These are phyloP conservation scores for Leistus spinibarbis DNA, from an alignment of 2,888 invertebrate genomes.

Conservation along the genomic window DNA sequence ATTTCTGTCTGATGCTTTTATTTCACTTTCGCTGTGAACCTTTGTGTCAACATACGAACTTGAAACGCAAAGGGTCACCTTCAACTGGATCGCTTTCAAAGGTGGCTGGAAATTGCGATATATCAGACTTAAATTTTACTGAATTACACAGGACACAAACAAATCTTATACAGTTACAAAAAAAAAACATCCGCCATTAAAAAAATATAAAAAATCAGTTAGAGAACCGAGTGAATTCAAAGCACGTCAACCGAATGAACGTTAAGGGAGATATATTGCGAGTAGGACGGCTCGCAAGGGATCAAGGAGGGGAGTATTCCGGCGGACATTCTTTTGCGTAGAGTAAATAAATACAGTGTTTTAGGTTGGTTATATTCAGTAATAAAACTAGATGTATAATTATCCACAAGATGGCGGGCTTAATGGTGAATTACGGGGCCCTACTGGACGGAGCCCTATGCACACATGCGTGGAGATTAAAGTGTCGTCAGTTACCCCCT, in stretches of 20 bases:
- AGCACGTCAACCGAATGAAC: background rate
- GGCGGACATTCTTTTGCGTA: background rate
- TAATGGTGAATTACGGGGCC: constrained; percentile 2
- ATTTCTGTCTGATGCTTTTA: background rate
- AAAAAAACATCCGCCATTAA: background rate
- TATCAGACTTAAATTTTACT: background rate
- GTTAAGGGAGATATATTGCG: constrained; percentile 3
- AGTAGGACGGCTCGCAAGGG: background rate
- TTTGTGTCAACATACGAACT: background rate
- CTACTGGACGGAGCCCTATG: background rate
- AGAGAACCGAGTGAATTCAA: constrained; percentile 3
- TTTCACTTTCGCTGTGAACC: background rate
- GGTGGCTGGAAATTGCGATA: no score
- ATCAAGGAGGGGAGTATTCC: background rate
- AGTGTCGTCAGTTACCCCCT: background rate
- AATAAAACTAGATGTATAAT: constrained; percentile 13
- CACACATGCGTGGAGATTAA: background rate
- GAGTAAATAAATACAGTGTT: constrained; percentile 14
- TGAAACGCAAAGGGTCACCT: no score
- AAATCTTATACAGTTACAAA: no score
- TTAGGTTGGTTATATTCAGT: background rate
- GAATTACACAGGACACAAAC: background rate
- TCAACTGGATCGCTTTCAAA: no score
- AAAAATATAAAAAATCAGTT: constrained; percentile 18
- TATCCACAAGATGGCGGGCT: constrained; percentile 13